Evolutionary conservation across 2,113 vertebrate species (phyloP).

Genomic region (Ciconia maguari): DNA sequence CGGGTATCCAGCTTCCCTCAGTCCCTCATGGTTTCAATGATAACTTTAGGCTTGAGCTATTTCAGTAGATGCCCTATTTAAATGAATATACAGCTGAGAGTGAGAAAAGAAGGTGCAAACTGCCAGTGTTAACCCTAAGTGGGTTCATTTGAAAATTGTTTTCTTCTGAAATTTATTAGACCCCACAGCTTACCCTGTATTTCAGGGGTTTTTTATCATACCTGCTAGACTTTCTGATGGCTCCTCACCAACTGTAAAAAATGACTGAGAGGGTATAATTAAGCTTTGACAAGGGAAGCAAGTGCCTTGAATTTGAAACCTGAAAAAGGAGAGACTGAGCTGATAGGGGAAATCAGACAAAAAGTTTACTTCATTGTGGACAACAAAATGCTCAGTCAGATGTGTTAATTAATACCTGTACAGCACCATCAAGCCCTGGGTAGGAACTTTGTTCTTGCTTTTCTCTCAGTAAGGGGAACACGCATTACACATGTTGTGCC

Average conservation of each 20-base stretch:
- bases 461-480: not conserved
- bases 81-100: not conserved
- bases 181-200: not conserved
- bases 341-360: not conserved
- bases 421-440: not conserved
- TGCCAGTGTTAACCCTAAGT: not conserved
- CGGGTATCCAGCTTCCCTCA: not conserved
- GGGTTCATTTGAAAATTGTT: not conserved
- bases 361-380: not conserved
- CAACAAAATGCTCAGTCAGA: not conserved
- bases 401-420: not conserved
- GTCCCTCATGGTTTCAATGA: not conserved
- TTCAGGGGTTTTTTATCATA: not conserved
- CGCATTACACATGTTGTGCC: fast-evolving
- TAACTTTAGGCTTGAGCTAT: slow-evolving; percentile 5
- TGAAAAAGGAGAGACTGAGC: not conserved
- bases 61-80: slow-evolving; percentile 44
- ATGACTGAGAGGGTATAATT: not conserved
- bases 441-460: not conserved
- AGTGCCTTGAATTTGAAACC: not conserved
- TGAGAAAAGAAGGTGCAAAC: not conserved
- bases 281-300: not conserved
- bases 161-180: not conserved
- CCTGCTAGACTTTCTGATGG: not conserved
- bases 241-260: not conserved